A percentile compares a stretch with the other conserved stretches of the same genome.
phyloP scores from a whole-genome alignment of 30 jellyfish, hydroid and myxozoan species.

The Aurelia aurita region DNA sequence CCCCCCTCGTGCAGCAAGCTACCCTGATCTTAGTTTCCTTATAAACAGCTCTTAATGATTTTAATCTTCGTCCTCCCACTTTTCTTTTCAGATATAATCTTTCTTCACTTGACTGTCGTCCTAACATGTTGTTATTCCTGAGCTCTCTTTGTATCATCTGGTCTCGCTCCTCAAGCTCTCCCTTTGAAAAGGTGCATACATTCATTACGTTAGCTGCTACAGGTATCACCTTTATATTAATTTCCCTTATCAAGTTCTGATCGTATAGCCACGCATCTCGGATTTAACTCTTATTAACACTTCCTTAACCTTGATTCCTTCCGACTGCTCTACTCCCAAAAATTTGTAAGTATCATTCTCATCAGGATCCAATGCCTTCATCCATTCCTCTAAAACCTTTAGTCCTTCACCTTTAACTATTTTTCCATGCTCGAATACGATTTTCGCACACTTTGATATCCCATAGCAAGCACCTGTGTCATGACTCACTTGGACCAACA shows the following conservation, averaged over 20 bases:
- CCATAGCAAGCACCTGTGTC: constrained; percentile 32
- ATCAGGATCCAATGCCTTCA: constrained; percentile 3
- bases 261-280: not conserved
- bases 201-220: constrained; percentile 2
- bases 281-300: not conserved
- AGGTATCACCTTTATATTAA: not conserved
- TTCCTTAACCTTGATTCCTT: too few species aligned
- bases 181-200: not conserved
- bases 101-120: too few species aligned
- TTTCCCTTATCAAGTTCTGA: not conserved
- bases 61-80: too few species aligned
- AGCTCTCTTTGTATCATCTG: too few species aligned
- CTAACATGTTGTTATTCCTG: too few species aligned
- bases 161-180: too few species aligned
- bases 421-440: not conserved
- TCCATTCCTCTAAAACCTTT: not conserved
- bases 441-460: constrained; percentile 8
- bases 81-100: too few species aligned
- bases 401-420: constrained; percentile 39
- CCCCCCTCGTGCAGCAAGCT: too few species aligned
- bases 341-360: not conserved
- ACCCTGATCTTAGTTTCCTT: too few species aligned
- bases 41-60: too few species aligned
- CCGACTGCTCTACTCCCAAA: not conserved
- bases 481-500: not conserved